A percentile compares a stretch with the other conserved stretches of the same genome.
Evolutionary conservation across 2,797 vertebrate species (phyloP).

Genomic region (Eidolon dupreanum): DNA sequence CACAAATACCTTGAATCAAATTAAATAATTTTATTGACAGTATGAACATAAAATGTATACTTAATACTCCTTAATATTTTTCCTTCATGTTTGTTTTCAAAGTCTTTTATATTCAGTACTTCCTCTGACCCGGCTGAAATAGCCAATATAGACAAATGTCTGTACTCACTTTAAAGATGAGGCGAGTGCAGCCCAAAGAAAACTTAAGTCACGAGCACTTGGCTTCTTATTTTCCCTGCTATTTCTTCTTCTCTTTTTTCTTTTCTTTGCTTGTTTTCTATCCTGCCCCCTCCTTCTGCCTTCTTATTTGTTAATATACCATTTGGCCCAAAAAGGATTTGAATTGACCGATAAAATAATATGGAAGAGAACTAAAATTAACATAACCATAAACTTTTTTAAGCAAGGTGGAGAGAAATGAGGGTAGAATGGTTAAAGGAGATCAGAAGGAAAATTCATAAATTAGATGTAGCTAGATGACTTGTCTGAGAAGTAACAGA

Average conservation of each 20-base stretch:
- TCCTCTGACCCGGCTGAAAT: neutral
- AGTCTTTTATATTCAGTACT: neutral
- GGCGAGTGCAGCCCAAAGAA: neutral
- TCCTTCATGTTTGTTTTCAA: conserved; percentile 20
- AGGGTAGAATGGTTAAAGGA: neutral
- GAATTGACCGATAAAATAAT: conserved; percentile 11
- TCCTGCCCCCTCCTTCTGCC: neutral
- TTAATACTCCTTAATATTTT: neutral
- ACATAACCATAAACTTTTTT: neutral
- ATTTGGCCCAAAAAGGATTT: conserved; percentile 26
- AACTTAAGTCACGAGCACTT: neutral
- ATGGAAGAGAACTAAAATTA: conserved; percentile 42
- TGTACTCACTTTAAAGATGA: neutral
- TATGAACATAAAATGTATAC: neutral
- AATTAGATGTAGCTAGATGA: neutral
- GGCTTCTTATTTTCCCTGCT: conserved; percentile 34
- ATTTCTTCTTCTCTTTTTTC: neutral
- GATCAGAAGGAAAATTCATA: neutral
- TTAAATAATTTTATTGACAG: conserved; percentile 14
- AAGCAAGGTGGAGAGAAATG: neutral
- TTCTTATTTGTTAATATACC: conserved; percentile 29
- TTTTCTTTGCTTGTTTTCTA: neutral
- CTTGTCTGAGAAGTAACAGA: conserved; percentile 15
- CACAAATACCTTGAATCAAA: conserved; percentile 31
- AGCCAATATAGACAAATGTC: neutral